Base-by-base conservation (phyloP, 1,140 invertebrate species). In the Apis florea region DNA sequence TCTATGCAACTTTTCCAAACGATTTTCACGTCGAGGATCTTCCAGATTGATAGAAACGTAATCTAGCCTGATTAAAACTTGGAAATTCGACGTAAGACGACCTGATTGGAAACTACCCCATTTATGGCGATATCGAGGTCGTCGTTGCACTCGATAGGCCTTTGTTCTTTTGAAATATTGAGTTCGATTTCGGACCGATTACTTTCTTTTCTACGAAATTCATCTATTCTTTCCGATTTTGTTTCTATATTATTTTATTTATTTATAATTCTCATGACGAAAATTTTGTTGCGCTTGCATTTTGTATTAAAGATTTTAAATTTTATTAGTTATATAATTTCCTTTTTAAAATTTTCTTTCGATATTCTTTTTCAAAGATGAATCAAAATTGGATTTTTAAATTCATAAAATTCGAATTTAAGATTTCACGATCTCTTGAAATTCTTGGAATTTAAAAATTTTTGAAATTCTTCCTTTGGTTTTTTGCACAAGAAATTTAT, bases 151-250 rank as follows among this genome's bases (percentile, higher is more conserved):
- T 56, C 69, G 51, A 54, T 31, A 70, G 26, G 70, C 53, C 12
- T 72, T 72, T 72, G 53, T 72, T 56, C 70, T 70, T 70, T 4
- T 72, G 26, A 40, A 72, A 70, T 70, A 54, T 70, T 40, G 26
- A 58, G 26, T 71, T 71, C 26, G 12, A 72, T 58, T 58, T 58
- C 10, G 24, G 26, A 56, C 2, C 26, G 40, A 40, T 47, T 58
- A 40, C 13, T 58, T 56, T 21, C 13, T 15, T 3, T n/a, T 8
- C 10, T n/a, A 19, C 0, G 17, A 54, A 31, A n/a, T 11, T 53
- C 51, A 0, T 3, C 17, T 66, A 19, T 4, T 58, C 4, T 63
- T 31, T 66, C 26, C 12, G 12, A 47, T 1, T 47, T 67, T 15
- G 12, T 21, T 67, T 13, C 4, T 1, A 6, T n/a, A 47, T 67